Evolutionary conservation across 2,797 vertebrate genomes (phyloP), one percentile per base, ranked within the genome.

Genomic region (Mastacembelus armatus): DNA sequence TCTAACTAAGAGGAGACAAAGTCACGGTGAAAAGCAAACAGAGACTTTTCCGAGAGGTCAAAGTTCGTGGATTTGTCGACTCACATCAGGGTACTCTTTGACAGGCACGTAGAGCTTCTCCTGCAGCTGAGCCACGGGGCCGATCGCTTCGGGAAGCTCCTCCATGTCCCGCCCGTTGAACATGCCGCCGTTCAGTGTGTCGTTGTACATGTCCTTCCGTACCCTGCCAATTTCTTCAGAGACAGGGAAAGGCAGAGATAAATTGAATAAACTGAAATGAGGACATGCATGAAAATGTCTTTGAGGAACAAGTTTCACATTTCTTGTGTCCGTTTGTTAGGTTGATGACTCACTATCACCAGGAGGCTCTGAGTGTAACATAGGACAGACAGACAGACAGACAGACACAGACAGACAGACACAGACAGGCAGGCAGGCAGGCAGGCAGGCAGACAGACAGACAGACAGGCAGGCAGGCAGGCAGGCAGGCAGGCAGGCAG

Each of bases 181-280:
- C 88, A 90, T 89, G 65, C 91, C 96, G 65, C 97, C 97, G 78
- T 98, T 99, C 90, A 99, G 88, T 8, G 97, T 98, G 94, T 99
- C 98, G 71, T 98, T 98, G 95, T 99, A 99, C 98, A 99, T 99
- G 95, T 99, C 97, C 92, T 99, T 99, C 88, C 98, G 95, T 91
- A 99, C 98, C 93, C 98, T 94, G 93, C 98, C 97, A 86, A 99
- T 99, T 90, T 99, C 97, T 99, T 42, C 94, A 30, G 47, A 48
- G n/a, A 65, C 24, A 50, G 18, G 9, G 38, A n/a, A 24, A 47
- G 18, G 21, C 1, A 38, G 30, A 48, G 40, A 5, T 21, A 48
- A 44, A 44, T 36, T 38, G 16, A 55, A 56, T 18, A 1, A 55
- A 57, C 5, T 55, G 51, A 64, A 39, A 15, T 2, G 21, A 30